A percentile compares a stretch with the other conserved stretches of the same genome.
These are phyloP conservation scores for Phania funesta DNA, from an alignment of 2,888 invertebrate species.

Conservation along the genomic window DNA sequence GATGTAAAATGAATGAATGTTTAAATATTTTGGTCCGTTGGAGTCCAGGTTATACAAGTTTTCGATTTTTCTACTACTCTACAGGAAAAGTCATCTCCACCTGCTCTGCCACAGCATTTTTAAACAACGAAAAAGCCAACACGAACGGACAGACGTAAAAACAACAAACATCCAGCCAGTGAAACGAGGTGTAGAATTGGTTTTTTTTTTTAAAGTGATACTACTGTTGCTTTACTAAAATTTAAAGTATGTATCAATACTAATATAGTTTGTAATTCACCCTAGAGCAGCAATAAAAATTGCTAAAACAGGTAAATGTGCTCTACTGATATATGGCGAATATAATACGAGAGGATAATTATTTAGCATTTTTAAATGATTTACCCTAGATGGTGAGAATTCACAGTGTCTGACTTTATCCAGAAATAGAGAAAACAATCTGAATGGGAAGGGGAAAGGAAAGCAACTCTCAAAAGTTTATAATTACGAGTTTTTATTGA, in stretches of 20 bases:
- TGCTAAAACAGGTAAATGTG: not conserved
- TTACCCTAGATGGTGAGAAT: too few species aligned
- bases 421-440: too few species aligned
- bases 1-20: not conserved
- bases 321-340: not conserved
- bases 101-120: constrained; percentile 44
- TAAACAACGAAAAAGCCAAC: not conserved
- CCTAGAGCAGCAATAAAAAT: not conserved
- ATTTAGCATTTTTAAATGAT: too few species aligned
- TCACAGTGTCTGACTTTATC: too few species aligned
- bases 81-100: constrained; percentile 39
- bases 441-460: too few species aligned
- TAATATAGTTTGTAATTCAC: constrained; percentile 6
- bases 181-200: constrained; percentile 11
- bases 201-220: constrained; percentile 16
- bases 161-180: constrained; percentile 20
- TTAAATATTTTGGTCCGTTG: not conserved
- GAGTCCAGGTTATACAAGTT: constrained; percentile 6
- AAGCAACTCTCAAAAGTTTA: too few species aligned
- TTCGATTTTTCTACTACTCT: constrained; percentile 6
- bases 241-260: not conserved
- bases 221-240: not conserved
- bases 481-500: too few species aligned
- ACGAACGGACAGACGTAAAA: not conserved
- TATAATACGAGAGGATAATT: too few species aligned